phyloP scores from a whole-genome alignment of 2,888 invertebrate genomes.

The Biston stratarius region DNA sequence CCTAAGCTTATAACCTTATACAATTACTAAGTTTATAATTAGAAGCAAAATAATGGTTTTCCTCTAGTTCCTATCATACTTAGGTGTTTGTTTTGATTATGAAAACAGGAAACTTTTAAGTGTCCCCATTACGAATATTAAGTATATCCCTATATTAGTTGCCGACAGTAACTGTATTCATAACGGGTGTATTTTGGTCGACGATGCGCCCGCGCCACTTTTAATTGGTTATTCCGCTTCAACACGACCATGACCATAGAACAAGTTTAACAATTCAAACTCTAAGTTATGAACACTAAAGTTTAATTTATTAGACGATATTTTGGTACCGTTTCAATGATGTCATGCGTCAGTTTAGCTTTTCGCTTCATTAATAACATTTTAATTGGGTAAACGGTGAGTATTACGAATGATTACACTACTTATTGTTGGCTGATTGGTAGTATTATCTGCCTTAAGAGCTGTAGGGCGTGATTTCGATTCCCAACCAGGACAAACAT shows the following conservation, averaged over 20 bases:
- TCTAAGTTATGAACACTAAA: conserved; percentile 42
- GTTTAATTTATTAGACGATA: conserved; percentile 6
- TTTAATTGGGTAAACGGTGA: conserved; percentile 34
- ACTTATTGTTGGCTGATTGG: too few relatives aligned
- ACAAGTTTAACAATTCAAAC: conserved; percentile 28
- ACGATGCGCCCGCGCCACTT: conserved; percentile 53
- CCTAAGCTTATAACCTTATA: background rate
- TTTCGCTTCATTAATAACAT: conserved; percentile 30
- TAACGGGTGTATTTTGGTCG: conserved; percentile 60
- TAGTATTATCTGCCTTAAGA: too few relatives aligned
- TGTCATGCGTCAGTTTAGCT: conserved; percentile 23
- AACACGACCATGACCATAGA: conserved; percentile 38
- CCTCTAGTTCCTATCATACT: background rate
- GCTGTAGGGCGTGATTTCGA: too few relatives aligned
- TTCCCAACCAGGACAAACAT: too few relatives aligned
- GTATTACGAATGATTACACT: conserved; percentile 11
- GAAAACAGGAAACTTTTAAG: conserved; percentile 3
- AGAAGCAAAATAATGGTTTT: background rate
- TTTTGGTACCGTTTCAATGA: conserved; percentile 22
- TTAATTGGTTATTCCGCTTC: conserved; percentile 63
- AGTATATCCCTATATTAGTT: conserved; percentile 28
- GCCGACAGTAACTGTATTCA: conserved; percentile 59
- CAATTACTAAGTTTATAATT: background rate
- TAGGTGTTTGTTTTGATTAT: background rate
- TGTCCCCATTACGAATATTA: background rate